Conservation (phyloP, 2,113 vertebrate species). For the Sminthopsis crassicaudata region DNA sequence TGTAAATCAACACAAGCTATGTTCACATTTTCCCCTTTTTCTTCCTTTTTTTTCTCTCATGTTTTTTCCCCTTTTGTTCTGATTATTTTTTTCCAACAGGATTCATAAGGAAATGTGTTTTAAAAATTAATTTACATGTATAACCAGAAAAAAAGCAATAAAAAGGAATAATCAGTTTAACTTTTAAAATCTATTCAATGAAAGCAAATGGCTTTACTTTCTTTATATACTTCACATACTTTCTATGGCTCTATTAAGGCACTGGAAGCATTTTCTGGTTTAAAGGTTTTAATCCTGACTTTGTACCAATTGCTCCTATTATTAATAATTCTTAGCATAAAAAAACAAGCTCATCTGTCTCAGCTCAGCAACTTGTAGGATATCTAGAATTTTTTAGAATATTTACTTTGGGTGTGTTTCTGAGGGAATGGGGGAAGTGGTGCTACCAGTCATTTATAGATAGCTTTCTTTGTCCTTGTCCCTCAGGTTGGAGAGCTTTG, state of each 20-base stretch:
- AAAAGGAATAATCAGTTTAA: constrained; percentile 52
- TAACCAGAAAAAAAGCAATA: no score
- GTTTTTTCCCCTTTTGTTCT: no score
- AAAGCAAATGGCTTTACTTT: constrained; percentile 16
- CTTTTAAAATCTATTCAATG: constrained; percentile 57
- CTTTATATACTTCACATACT: no score
- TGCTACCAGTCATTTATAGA: constrained; percentile 24
- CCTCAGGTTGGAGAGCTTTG: constrained; percentile 37
- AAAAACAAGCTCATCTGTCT: neutral
- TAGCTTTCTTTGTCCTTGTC: constrained; percentile 31
- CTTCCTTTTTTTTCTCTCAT: no score
- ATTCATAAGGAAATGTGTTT: no score
- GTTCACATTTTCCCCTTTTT: no score
- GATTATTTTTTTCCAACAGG: no score
- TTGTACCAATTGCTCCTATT: neutral
- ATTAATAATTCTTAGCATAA: neutral
- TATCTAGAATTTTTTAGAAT: neutral
- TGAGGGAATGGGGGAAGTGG: neutral
- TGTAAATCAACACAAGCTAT: no score
- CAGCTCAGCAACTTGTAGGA: neutral
- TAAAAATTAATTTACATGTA: no score
- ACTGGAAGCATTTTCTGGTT: neutral
- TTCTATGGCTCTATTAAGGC: neutral
- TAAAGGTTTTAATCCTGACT: neutral
- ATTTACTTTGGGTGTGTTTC: neutral